phyloP scores from a whole-genome alignment of 2,113 vertebrate genomes.

The Tetraodon nigroviridis region DNA sequence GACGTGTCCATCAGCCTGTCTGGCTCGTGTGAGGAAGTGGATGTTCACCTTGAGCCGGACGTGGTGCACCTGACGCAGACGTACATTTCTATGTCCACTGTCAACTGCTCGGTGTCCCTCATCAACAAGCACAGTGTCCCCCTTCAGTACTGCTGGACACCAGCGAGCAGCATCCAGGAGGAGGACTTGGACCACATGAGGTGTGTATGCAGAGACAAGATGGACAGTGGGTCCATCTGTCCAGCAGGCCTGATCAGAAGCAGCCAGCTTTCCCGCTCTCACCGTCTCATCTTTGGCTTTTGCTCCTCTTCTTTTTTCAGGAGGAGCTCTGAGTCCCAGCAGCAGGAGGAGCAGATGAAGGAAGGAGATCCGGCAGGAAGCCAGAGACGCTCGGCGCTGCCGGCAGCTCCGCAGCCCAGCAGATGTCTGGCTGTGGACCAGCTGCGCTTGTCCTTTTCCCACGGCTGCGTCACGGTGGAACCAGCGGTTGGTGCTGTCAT shows the following conservation, averaged over 20 bases:
- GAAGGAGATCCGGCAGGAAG: slow-evolving; percentile 53
- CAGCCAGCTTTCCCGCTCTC: no score
- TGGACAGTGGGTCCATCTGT: neutral
- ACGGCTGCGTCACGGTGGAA: slow-evolving; percentile 70
- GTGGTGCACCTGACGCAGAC: slow-evolving; percentile 74
- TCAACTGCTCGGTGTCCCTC: slow-evolving; percentile 65
- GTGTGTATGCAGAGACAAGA: slow-evolving; percentile 44
- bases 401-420: slow-evolving; percentile 60
- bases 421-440: slow-evolving; percentile 56
- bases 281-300: no score
- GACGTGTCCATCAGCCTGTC: slow-evolving; percentile 72
- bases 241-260: neutral
- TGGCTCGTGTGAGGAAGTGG: slow-evolving; percentile 76
- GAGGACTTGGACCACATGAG: slow-evolving; percentile 72
- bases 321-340: slow-evolving; percentile 52
- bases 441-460: slow-evolving; percentile 60
- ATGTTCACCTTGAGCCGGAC: slow-evolving; percentile 76
- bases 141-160: slow-evolving; percentile 81
- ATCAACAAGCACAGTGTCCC: slow-evolving; percentile 75
- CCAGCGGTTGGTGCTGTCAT: slow-evolving; percentile 71
- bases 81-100: slow-evolving; percentile 71
- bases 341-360: slow-evolving; percentile 50
- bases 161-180: slow-evolving; percentile 70
- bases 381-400: slow-evolving; percentile 64
- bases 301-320: slow-evolving; percentile 49